Evolutionary conservation across 2,113 vertebrate species (phyloP), one percentile per base, ranked within the genome.

Genomic region (Lampris incognitus): DNA sequence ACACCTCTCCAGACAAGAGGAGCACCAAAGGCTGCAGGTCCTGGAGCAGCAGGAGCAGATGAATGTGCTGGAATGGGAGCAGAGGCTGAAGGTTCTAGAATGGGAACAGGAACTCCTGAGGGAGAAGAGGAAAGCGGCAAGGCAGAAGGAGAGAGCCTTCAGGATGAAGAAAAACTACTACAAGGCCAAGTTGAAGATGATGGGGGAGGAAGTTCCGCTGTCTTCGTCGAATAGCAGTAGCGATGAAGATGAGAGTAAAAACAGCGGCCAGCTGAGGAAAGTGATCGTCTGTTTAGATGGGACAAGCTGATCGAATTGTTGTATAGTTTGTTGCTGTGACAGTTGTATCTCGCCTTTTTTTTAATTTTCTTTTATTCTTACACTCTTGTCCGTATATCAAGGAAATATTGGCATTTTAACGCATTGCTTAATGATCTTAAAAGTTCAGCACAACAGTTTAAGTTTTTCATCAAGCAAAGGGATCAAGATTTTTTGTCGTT

Each of bases 161-260:
- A 86, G 91, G 68, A 91, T 92, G 85, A 95, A 94, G 83, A 93
- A 90, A 82, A 74, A 70, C 3, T 95, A 94, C 78, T 95, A 95
- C 84, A 88, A 88, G 79, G 92, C 92, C 75, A 94, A 93, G 71
- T 80, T 95, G 55, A 91, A 85, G 83, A 91, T 72, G 82, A 83
- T 95, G 74, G 92, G 93, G 0, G 78, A 89, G 49, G 78, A 87
- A 0, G 64, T 86, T 72, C 75, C 51, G 0, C 66, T 76, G 0
- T 93, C 91, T 4, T 91, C 92, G 50, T 88, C 90, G 41, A 90
- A 90, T 56, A 92, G 91, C 48, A 72, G 90, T n/a, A 89, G 92
- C 0, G 84, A 86, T 37, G 90, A 80, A 1, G 87, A 85, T 9
- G 88, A 84, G 51, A 11, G 40, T 11, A 36, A 9, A 9, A 13